phyloP scores from a whole-genome alignment of 2,113 vertebrate genomes.

The Myotis yumanensis region DNA sequence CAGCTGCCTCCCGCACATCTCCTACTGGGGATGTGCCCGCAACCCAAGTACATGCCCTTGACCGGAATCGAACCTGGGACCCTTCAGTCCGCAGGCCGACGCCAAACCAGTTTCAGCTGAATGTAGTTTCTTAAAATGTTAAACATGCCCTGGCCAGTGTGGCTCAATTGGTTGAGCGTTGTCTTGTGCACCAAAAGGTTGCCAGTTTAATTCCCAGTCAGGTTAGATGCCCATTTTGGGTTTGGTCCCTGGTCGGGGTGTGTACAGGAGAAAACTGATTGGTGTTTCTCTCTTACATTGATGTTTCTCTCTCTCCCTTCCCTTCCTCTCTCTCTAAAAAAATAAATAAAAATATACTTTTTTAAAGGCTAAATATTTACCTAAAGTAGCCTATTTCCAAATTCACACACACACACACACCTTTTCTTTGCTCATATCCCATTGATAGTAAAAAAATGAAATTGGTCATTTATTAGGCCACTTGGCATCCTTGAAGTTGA shows the following conservation, averaged over 20 bases:
- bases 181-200: neutral
- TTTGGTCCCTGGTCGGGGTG: neutral
- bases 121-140: conserved; percentile 10
- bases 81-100: too few relatives aligned
- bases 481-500: conserved; percentile 17
- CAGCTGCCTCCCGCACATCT: too few relatives aligned
- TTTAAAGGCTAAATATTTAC: neutral
- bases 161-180: neutral
- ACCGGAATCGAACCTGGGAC: too few relatives aligned
- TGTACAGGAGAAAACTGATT: neutral
- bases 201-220: neutral
- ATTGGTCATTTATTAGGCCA: neutral
- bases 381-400: neutral
- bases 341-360: neutral
- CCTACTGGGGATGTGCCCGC: too few relatives aligned
- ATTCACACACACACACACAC: neutral
- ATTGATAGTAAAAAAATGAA: neutral
- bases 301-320: neutral
- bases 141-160: neutral
- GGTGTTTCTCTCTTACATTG: neutral
- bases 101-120: neutral
- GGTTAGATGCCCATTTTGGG: neutral
- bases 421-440: neutral
- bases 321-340: neutral
- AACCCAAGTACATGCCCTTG: too few relatives aligned